Base-by-base conservation (phyloP, 2,113 vertebrate genomes). In the Acinonyx jubatus region DNA sequence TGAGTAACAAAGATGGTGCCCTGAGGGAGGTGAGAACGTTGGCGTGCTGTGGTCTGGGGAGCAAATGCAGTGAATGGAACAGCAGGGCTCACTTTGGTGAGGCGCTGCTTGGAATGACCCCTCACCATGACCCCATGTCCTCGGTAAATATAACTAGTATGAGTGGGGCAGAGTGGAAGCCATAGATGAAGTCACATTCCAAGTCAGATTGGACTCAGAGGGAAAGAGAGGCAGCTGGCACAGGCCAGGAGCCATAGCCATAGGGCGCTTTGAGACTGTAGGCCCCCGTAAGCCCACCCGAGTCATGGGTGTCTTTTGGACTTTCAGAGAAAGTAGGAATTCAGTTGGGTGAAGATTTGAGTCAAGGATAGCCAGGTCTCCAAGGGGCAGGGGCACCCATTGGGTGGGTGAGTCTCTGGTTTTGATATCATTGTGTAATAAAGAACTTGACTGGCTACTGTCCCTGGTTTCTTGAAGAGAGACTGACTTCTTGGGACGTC, bases 21-120 rank as follows among this genome's bases (percentile, higher is more conserved):
- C 10, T 5, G 3, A 16, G n/a, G 1, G 61, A 69, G n/a, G 2
- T 10, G 0, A 13, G n/a, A 19, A 16, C 73, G 2, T 18, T 0
- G 1, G 1, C 0, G 0, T 41, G 27, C 0, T 61, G 19, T 21
- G 13, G 4, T 71, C 38, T 21, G 21, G 7, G 29, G 61, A 84
- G n/a, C 27, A 69, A 7, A 11, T 0, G 55, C 5, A 5, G 27
- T 0, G 1, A 76, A 11, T 38, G 15, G 2, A 68, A 10, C 1
- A 14, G n/a, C 31, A 9, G 6, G 21, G n/a, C 3, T 31, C 25
- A 2, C 0, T 7, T 50, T 29, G 68, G 48, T 6, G 6, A 52
- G 48, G 23, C 0, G 0, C 10, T 8, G 2, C 29, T 7, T 14
- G 16, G n/a, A 45, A 38, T 15, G 33, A 52, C 0, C 18, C 15